Percentiles rank a stretch among this genome's conserved stretches.
phyloP scores from a whole-genome alignment of 2,797 vertebrate species.

The Coluber constrictor region DNA sequence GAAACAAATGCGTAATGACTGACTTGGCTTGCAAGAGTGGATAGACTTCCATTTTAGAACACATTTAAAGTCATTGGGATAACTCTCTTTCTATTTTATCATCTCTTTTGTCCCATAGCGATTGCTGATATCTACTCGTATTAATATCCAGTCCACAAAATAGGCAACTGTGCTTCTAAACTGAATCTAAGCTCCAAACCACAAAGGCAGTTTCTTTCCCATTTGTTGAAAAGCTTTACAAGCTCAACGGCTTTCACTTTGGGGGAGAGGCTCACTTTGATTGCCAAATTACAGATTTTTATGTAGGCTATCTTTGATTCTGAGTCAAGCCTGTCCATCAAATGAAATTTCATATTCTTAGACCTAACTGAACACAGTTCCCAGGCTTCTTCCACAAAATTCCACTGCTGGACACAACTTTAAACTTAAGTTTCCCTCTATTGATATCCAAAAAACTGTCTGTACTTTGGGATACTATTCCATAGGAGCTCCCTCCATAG shows the following conservation, averaged over 20 bases:
- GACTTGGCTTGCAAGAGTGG: neutral
- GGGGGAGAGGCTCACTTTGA: neutral
- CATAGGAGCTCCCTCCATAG: neutral
- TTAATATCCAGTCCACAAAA: neutral
- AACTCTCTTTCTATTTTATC: neutral
- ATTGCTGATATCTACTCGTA: neutral
- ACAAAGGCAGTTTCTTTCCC: neutral
- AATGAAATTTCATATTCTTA: neutral
- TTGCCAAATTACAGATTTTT: neutral
- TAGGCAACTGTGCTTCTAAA: neutral
- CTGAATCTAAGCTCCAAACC: neutral
- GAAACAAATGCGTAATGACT: neutral
- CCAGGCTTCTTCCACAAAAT: neutral
- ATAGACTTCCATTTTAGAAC: neutral
- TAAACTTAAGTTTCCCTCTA: neutral
- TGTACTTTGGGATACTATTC: neutral
- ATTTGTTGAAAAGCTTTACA: neutral
- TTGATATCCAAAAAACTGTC: neutral
- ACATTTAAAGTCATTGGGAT: neutral
- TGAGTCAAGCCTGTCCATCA: neutral
- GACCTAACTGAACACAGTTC: neutral
- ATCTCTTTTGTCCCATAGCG: neutral
- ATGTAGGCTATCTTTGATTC: neutral
- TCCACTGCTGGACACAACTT: neutral
- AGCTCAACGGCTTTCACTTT: neutral